Percentiles rank a stretch among this genome's conserved stretches.
phyloP scores from a whole-genome alignment of 1,140 invertebrate species.

The Wiebesia pumilae region DNA sequence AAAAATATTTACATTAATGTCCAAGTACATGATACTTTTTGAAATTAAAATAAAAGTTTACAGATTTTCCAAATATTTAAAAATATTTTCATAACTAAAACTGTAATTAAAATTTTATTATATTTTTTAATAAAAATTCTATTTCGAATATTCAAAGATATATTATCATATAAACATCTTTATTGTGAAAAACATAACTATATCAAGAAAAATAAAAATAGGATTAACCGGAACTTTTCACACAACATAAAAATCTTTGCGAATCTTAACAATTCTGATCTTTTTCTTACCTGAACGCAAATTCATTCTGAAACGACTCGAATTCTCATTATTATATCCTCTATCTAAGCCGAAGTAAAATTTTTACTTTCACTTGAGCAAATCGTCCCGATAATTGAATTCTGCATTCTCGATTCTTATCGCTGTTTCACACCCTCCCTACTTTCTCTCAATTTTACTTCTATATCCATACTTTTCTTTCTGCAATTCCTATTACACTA shows the following conservation, averaged over 20 bases:
- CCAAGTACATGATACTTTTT: too few species aligned
- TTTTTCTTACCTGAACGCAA: neutral
- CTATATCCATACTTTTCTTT: neutral
- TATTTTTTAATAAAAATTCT: too few species aligned
- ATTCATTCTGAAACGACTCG: slow-evolving; percentile 8
- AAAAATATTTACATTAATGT: too few species aligned
- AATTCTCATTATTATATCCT: neutral
- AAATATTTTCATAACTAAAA: too few species aligned
- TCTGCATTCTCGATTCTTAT: slow-evolving; percentile 38
- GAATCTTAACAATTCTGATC: slow-evolving; percentile 28
- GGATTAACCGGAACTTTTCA: slow-evolving; percentile 10
- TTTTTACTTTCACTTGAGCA: slow-evolving; percentile 41
- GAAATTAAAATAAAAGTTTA: too few species aligned
- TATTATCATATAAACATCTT: too few species aligned
- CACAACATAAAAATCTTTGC: neutral
- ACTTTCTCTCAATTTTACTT: neutral
- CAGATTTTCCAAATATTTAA: too few species aligned
- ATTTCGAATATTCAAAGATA: too few species aligned
- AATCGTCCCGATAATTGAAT: slow-evolving; percentile 52
- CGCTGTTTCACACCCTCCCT: slow-evolving; percentile 39
- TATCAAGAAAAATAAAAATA: neutral
- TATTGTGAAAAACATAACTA: neutral
- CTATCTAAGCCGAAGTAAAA: slow-evolving; percentile 28
- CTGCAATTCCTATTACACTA: neutral
- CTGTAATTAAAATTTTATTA: too few species aligned